Percentiles rank a stretch among this genome's conserved stretches.
Evolutionary conservation across 2,797 vertebrate genomes (phyloP).

Genomic region (Urocyon cinereoargenteus): DNA sequence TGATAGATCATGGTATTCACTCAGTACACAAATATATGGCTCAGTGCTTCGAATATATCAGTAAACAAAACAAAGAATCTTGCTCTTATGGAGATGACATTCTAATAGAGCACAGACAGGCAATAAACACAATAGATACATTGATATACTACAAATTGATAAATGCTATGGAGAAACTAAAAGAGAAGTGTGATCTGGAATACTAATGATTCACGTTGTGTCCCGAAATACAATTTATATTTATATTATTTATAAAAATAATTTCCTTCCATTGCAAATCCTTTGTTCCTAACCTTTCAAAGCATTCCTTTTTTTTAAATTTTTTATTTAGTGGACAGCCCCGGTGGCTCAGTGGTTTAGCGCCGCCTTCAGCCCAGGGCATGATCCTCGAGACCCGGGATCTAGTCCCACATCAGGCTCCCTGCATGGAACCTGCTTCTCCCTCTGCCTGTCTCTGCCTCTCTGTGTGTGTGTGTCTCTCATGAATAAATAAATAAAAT

Average conservation of each 20-base stretch:
- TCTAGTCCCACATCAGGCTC: too few species aligned
- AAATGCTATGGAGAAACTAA: conserved; percentile 8
- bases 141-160: not conserved
- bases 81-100: not conserved
- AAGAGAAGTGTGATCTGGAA: not conserved
- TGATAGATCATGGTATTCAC: not conserved
- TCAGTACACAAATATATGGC: not conserved
- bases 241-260: conserved; percentile 23
- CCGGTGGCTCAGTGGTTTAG: too few species aligned
- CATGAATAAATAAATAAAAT: too few species aligned
- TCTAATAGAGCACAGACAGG: not conserved
- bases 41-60: not conserved
- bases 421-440: too few species aligned
- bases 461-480: too few species aligned
- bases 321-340: too few species aligned
- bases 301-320: not conserved
- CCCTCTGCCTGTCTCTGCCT: too few species aligned
- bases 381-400: too few species aligned
- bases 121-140: not conserved
- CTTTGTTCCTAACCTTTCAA: not conserved
- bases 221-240: conserved; percentile 26
- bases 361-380: too few species aligned
- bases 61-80: conserved; percentile 10
- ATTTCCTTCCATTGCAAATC: conserved; percentile 3
- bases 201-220: not conserved